Evolutionary conservation across 2,888 invertebrate genomes (phyloP).

Genomic region (Drosophila anomalata): DNA sequence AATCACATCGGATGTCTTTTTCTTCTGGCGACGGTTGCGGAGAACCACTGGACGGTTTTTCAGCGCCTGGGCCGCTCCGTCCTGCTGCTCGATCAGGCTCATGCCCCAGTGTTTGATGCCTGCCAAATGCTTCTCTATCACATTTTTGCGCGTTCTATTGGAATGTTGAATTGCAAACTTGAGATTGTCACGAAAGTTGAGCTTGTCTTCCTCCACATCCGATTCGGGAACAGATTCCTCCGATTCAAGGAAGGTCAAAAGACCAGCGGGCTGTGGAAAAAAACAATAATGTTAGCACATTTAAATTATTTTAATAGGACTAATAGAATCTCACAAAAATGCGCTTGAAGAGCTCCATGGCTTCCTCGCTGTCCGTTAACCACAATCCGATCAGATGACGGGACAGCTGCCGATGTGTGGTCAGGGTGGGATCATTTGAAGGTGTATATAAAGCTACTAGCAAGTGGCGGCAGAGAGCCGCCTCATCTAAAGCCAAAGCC

Average conservation of each 20-base stretch:
- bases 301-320: too few relatives aligned
- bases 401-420: conserved; percentile 96
- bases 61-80: conserved; percentile 81
- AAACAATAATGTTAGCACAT: neutral
- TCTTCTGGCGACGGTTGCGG: conserved; percentile 90
- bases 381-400: conserved; percentile 97
- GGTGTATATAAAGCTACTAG: conserved; percentile 94
- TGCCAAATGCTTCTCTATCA: conserved; percentile 92
- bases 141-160: conserved; percentile 88
- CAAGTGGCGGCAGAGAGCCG: conserved; percentile 96
- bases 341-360: conserved; percentile 92
- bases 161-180: conserved; percentile 94
- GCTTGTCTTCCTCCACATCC: conserved; percentile 88
- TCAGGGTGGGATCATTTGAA: conserved; percentile 90
- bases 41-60: conserved; percentile 94
- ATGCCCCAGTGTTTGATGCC: conserved; percentile 88
- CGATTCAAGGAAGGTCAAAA: conserved; percentile 95
- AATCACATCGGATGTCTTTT: conserved; percentile 81
- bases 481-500: conserved; percentile 97
- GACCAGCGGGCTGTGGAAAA: conserved; percentile 91
- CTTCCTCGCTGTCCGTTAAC: conserved; percentile 97
- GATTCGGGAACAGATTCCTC: conserved; percentile 88
- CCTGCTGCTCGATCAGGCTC: conserved; percentile 83
- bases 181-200: conserved; percentile 95
- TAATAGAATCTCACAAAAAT: conserved; percentile 89